These are phyloP conservation scores for Octodonta nipae DNA, from an alignment of 2,888 invertebrate species.

Conservation along the genomic window DNA sequence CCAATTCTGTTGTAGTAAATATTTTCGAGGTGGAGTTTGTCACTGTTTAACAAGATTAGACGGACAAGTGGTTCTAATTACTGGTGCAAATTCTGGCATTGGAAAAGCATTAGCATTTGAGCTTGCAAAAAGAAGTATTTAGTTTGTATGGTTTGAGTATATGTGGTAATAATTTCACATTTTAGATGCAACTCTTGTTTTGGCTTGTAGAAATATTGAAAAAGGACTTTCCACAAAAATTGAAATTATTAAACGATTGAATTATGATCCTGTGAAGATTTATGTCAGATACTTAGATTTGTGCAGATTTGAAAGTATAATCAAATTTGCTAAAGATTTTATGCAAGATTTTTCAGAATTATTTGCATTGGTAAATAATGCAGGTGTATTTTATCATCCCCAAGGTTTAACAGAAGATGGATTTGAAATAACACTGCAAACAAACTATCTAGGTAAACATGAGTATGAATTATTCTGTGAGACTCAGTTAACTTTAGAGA, in stretches of 20 bases:
- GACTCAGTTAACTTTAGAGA: too few species aligned
- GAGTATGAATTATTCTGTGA: too few species aligned
- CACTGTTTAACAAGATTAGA: constrained; percentile 28
- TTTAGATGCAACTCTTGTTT: constrained; percentile 38
- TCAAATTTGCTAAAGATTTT: constrained; percentile 28
- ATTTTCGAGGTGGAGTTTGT: constrained; percentile 32
- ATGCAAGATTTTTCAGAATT: constrained; percentile 29
- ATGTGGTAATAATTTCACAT: too few species aligned
- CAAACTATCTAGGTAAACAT: constrained; percentile 40
- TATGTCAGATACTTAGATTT: constrained; percentile 31
- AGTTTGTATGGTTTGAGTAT: background rate
- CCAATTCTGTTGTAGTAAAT: constrained; percentile 25
- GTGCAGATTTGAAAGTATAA: constrained; percentile 30
- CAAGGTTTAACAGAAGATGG: constrained; percentile 38
- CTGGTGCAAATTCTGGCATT: constrained; percentile 46
- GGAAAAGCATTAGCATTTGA: constrained; percentile 43
- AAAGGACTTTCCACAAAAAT: constrained; percentile 35
- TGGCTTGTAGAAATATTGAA: constrained; percentile 41
- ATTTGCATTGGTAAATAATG: constrained; percentile 41
- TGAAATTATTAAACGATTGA: constrained; percentile 29
- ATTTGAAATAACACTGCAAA: constrained; percentile 42
- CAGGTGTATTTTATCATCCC: constrained; percentile 41
- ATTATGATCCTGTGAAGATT: constrained; percentile 21
- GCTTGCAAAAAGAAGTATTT: constrained; percentile 36
- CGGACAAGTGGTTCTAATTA: constrained; percentile 41